Percentiles rank a stretch among this genome's conserved stretches.
phyloP scores from a whole-genome alignment of 35 echinoderm and acorn worm species.

The Chiridota heheva region DNA sequence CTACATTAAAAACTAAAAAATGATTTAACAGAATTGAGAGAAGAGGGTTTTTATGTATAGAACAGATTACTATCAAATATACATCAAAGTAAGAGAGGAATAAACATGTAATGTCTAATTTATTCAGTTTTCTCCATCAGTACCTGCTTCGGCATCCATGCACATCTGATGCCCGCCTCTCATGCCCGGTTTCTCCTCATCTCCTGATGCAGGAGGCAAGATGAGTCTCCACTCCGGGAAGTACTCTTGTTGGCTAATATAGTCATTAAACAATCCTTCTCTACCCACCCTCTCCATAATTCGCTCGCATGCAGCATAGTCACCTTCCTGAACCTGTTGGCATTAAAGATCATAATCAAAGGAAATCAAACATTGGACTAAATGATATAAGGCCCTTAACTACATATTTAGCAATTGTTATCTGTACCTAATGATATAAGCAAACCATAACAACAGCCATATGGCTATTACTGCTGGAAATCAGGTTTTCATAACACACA shows the following conservation, averaged over 20 bases:
- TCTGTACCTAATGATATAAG: too few relatives aligned
- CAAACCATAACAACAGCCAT: too few relatives aligned
- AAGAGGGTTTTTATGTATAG: too few relatives aligned
- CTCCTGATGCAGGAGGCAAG: slow-evolving; percentile 23
- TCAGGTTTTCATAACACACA: too few relatives aligned
- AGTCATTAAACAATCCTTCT: slow-evolving; percentile 67
- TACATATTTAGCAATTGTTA: too few relatives aligned
- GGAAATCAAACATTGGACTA: neutral
- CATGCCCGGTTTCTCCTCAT: slow-evolving; percentile 80
- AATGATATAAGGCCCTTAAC: neutral
- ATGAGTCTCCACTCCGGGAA: slow-evolving; percentile 76
- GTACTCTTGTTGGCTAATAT: slow-evolving; percentile 80
- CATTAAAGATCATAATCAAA: neutral
- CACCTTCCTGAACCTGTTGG: slow-evolving; percentile 73
- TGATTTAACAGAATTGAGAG: too few relatives aligned
- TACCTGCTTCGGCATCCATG: slow-evolving; percentile 88
- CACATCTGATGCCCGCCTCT: slow-evolving; percentile 99
- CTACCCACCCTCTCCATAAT: slow-evolving; percentile 57
- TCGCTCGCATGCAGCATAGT: slow-evolving; percentile 76
- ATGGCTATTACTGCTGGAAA: too few relatives aligned
- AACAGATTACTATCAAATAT: too few relatives aligned
- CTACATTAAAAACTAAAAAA: too few relatives aligned
- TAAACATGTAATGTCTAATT: too few relatives aligned
- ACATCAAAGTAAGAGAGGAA: too few relatives aligned
- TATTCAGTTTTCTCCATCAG: too few relatives aligned